phyloP scores from a whole-genome alignment of 2,113 vertebrate genomes.

The Atrichornis clamosus region DNA sequence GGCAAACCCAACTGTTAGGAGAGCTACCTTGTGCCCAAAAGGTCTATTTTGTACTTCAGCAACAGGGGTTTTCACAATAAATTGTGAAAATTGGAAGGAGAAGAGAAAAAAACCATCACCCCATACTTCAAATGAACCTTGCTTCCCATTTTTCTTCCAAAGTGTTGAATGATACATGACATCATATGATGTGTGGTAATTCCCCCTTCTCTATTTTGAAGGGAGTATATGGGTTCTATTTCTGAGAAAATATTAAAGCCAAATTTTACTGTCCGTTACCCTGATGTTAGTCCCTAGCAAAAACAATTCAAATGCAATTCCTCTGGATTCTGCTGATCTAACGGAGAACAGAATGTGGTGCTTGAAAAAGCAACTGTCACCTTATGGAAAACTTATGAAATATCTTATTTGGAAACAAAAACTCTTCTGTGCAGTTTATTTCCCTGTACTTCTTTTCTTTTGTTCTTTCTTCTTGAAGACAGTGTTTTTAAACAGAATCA shows the following conservation, averaged over 20 bases:
- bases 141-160: neutral
- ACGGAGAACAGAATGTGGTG: neutral
- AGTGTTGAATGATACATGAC: neutral
- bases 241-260: slow-evolving; percentile 23
- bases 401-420: slow-evolving; percentile 54
- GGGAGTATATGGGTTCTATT: neutral
- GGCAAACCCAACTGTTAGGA: slow-evolving; percentile 7
- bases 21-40: slow-evolving; percentile 5
- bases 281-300: neutral
- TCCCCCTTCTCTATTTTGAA: neutral
- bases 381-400: slow-evolving; percentile 57
- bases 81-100: neutral
- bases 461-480: slow-evolving; percentile 9
- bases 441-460: neutral
- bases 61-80: neutral
- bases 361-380: slow-evolving; percentile 65
- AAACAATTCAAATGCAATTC: neutral
- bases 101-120: neutral
- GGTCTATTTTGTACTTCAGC: neutral
- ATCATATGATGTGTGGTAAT: neutral
- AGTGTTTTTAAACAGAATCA: slow-evolving; percentile 32
- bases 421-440: slow-evolving; percentile 22
- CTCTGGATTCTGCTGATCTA: slow-evolving; percentile 21
- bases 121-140: neutral
- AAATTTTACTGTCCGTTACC: neutral